phyloP scores from a whole-genome alignment of 2,888 invertebrate genomes.

The Andricus curvator region DNA sequence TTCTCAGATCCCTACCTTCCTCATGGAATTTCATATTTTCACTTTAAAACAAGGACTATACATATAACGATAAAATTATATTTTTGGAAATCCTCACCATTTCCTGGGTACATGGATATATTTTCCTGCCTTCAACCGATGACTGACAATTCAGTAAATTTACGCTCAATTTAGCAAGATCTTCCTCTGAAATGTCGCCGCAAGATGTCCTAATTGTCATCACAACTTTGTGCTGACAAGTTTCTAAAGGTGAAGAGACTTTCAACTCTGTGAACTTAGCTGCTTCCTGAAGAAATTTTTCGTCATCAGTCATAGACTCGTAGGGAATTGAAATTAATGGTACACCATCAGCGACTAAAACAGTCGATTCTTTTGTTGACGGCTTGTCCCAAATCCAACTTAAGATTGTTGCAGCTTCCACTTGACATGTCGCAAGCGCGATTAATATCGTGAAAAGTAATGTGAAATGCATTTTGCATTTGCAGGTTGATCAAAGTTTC shows the following conservation, averaged over 20 bases:
- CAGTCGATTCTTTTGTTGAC: constrained; percentile 56
- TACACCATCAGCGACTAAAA: constrained; percentile 66
- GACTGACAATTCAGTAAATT: constrained; percentile 85
- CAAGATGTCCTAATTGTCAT: constrained; percentile 82
- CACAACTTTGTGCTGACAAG: constrained; percentile 84
- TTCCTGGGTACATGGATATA: constrained; percentile 81
- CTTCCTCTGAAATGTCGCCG: constrained; percentile 82
- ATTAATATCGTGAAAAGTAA: constrained; percentile 2
- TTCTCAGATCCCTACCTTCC: not conserved
- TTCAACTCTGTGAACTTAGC: constrained; percentile 81
- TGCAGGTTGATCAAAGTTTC: not conserved
- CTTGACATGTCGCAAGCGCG: constrained; percentile 12
- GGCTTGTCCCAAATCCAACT: constrained; percentile 72
- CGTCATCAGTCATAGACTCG: constrained; percentile 79
- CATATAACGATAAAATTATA: constrained; percentile 6
- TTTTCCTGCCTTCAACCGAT: constrained; percentile 81
- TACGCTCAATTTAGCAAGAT: constrained; percentile 84
- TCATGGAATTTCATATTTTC: not conserved
- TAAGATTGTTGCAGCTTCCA: constrained; percentile 62
- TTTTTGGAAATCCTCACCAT: constrained; percentile 79
- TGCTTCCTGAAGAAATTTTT: constrained; percentile 83
- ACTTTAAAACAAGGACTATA: not conserved
- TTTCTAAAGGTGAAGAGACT: constrained; percentile 81
- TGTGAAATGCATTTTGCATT: not conserved
- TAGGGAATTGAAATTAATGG: constrained; percentile 73